Evolutionary conservation across 2,888 invertebrate species (phyloP).

Genomic region (Eretmocerus hayati): DNA sequence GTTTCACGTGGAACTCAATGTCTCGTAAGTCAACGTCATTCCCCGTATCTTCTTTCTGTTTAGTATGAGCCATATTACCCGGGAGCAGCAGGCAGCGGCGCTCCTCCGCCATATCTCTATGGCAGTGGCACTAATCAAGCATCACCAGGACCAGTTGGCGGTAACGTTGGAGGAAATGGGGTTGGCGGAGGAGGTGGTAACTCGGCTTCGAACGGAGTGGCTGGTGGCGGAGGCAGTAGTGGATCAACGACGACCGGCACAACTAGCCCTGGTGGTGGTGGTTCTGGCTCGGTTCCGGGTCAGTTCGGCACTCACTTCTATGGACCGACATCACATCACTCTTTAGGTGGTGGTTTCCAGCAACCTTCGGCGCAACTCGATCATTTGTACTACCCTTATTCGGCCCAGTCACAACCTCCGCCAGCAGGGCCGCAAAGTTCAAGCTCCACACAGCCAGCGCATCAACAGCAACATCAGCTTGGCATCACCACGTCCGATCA

Average conservation of each 20-base stretch:
- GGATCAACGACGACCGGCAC: conserved; percentile 31
- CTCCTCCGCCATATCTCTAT: conserved; percentile 47
- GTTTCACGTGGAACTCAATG: too few species aligned
- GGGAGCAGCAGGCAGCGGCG: conserved; percentile 41
- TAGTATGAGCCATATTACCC: conserved; percentile 45
- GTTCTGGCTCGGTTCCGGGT: conserved; percentile 23
- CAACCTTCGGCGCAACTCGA: conserved; percentile 39
- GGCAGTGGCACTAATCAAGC: conserved; percentile 44
- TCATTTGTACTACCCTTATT: conserved; percentile 40
- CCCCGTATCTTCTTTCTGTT: conserved; percentile 21
- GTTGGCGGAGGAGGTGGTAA: too few species aligned
- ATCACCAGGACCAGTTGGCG: too few species aligned
- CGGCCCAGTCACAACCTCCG: conserved; percentile 33
- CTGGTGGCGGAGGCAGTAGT: conserved; percentile 30
- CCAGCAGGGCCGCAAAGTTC: conserved; percentile 34
- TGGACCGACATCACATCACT: conserved; percentile 22
- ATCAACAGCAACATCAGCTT: conserved; percentile 33
- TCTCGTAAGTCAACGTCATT: too few species aligned
- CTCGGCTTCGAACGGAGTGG: too few species aligned
- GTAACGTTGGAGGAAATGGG: too few species aligned
- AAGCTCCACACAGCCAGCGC: too few species aligned
- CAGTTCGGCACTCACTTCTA: conserved; percentile 34
- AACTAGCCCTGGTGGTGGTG: conserved; percentile 31
- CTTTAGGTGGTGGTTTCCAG: conserved; percentile 13
- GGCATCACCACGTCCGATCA: conserved; percentile 40